A percentile compares a stretch with the other conserved stretches of the same genome.
These are phyloP conservation scores for Carassius auratus DNA, from an alignment of 2,113 vertebrate species.

Conservation along the genomic window DNA sequence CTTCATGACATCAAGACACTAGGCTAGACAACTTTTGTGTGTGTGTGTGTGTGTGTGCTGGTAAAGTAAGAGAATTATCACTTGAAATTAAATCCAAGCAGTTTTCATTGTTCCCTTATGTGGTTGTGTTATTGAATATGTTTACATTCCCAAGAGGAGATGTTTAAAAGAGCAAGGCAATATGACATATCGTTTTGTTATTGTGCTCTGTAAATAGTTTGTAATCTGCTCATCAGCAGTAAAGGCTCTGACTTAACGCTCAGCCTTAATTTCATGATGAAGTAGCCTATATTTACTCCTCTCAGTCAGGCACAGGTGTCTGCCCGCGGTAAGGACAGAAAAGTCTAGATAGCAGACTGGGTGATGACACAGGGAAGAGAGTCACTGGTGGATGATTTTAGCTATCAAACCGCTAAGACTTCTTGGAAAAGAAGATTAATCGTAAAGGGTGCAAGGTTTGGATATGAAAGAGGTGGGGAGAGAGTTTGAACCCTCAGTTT, in stretches of 20 bases:
- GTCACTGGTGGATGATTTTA: not conserved
- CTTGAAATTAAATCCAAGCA: not conserved
- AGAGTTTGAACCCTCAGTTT: conserved; percentile 56
- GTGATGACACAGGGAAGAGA: conserved; percentile 13
- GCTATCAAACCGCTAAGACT: not conserved
- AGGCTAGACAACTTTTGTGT: not conserved
- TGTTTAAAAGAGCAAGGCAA: conserved; percentile 27
- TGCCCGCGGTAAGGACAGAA: not conserved
- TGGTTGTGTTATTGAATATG: not conserved
- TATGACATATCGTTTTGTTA: conserved; percentile 14
- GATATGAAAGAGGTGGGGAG: conserved; percentile 24
- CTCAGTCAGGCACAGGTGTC: conserved; percentile 37
- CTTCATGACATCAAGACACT: not conserved
- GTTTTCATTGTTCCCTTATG: not conserved
- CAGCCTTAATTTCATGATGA: conserved; percentile 25
- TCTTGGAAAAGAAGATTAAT: not conserved
- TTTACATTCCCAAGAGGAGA: conserved; percentile 22
- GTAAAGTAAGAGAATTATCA: not conserved
- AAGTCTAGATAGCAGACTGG: conserved; percentile 16
- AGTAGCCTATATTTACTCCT: not conserved
- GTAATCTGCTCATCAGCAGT: conserved; percentile 15
- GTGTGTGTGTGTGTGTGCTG: too few species aligned
- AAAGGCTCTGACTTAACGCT: conserved; percentile 17
- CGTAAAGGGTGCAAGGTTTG: conserved; percentile 2
- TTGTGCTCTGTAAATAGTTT: conserved; percentile 11